These are phyloP conservation scores for Hydropsyche betteni DNA, from an alignment of 2,888 invertebrate genomes.

Conservation along the genomic window DNA sequence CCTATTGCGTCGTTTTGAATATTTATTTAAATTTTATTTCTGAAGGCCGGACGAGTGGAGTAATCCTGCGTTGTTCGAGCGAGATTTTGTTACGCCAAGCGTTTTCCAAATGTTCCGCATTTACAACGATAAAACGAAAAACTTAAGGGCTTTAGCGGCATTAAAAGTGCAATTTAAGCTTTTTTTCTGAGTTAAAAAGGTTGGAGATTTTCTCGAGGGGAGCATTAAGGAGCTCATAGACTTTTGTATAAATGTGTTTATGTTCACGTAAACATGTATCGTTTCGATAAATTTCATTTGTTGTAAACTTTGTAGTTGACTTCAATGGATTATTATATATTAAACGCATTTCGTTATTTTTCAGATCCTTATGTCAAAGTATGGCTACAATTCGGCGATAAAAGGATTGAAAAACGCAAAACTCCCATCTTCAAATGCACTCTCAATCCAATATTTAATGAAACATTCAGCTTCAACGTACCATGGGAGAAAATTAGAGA, in stretches of 20 bases:
- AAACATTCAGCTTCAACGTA: conserved; percentile 94
- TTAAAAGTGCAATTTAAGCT: conserved; percentile 33
- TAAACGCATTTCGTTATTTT: conserved; percentile 53
- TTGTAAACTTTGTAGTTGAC: background rate
- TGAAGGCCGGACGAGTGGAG: too few relatives aligned
- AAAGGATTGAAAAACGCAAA: conserved; percentile 94
- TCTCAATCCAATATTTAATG: conserved; percentile 95
- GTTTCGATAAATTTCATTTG: background rate
- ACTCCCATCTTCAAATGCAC: conserved; percentile 95
- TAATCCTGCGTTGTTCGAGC: too few relatives aligned
- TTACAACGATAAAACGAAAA: conserved; percentile 18
- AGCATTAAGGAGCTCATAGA: conserved; percentile 12
- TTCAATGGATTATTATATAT: background rate
- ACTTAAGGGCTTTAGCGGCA: conserved; percentile 29
- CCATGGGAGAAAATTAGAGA: conserved; percentile 97
- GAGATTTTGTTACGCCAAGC: background rate
- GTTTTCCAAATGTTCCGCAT: conserved; percentile 13
- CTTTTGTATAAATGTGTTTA: background rate
- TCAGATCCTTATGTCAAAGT: conserved; percentile 98
- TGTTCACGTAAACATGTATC: background rate
- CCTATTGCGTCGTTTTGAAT: too few relatives aligned
- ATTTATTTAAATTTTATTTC: too few relatives aligned
- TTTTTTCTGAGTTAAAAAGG: conserved; percentile 9
- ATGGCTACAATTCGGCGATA: conserved; percentile 95
- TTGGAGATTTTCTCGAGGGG: background rate